Evolutionary conservation across 1,140 invertebrate genomes (phyloP).

Genomic region (fruit fly (Drosophila melanogaster)): Release_6_plus_ISO1_MT NT_033779.5:2504501-2505000

Average conservation of each 20-base stretch:
- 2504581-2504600: conserved; percentile 53
- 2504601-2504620: conserved; percentile 20
- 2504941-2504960: neutral
- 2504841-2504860: neutral
- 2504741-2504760: neutral
- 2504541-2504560: conserved; percentile 58
- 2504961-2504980: neutral
- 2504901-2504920: neutral
- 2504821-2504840: neutral
- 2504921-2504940: conserved; percentile 13
- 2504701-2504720: neutral
- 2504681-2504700: neutral
- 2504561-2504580: conserved; percentile 45
- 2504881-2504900: neutral
- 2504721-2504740: neutral
- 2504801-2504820: no score
- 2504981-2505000: conserved; percentile 26
- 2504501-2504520: neutral
- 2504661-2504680: conserved; percentile 11
- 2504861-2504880: neutral
- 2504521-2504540: conserved; percentile 58
- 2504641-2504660: conserved; percentile 48
- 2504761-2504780: neutral
- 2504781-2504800: no score
- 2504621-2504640: conserved; percentile 43